These are phyloP conservation scores for Glaucopsyche alexis DNA, from an alignment of 2,888 invertebrate genomes.

Conservation along the genomic window DNA sequence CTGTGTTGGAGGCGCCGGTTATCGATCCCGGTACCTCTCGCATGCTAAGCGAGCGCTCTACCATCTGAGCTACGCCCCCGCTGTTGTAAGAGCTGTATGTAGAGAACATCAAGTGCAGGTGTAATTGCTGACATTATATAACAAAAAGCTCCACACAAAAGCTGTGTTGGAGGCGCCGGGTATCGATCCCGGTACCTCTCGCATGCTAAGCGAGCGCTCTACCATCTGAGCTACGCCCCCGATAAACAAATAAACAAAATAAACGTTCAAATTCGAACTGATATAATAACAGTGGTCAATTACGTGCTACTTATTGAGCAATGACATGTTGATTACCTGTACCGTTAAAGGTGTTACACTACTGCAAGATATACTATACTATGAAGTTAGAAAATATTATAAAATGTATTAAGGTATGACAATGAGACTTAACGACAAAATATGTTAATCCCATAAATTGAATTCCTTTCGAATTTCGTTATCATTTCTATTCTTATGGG, in stretches of 20 bases:
- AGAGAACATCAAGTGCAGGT: not conserved
- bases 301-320: slow-evolving; percentile 8
- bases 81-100: slow-evolving; percentile 8
- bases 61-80: slow-evolving; percentile 80
- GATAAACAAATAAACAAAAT: not conserved
- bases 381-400: too few species aligned
- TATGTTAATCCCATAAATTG: too few species aligned
- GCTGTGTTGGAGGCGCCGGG: slow-evolving; percentile 74
- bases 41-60: slow-evolving; percentile 81
- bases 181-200: slow-evolving; percentile 81
- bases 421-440: too few species aligned
- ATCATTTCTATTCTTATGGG: too few species aligned
- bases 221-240: slow-evolving; percentile 80
- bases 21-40: slow-evolving; percentile 80
- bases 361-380: slow-evolving; percentile 11
- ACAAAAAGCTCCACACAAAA: slow-evolving; percentile 29
- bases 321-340: slow-evolving; percentile 24
- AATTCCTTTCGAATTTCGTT: too few species aligned
- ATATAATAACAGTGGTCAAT: not conserved
- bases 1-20: slow-evolving; percentile 77
- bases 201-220: slow-evolving; percentile 80
- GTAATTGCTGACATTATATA: not conserved
- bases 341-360: not conserved
- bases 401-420: too few species aligned
- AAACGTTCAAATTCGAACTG: not conserved